Evolutionary conservation across 1,140 invertebrate genomes (phyloP).

Genomic region (Hycleus cichorii): DNA sequence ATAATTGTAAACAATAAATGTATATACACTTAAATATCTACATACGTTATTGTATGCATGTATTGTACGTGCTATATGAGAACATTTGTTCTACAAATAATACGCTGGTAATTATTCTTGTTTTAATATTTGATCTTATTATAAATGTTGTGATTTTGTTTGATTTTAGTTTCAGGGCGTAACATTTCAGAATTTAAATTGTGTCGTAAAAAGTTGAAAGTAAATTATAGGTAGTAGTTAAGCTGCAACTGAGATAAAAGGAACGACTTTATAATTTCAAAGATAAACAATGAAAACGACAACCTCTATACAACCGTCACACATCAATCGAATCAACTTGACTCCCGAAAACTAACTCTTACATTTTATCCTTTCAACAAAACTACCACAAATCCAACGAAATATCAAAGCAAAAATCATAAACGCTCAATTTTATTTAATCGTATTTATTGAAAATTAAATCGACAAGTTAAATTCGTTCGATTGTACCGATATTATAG

Average conservation of each 20-base stretch:
- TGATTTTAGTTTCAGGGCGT: not conserved
- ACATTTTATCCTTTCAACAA: too few species aligned
- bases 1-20: slow-evolving; percentile 15
- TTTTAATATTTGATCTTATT: slow-evolving; percentile 4
- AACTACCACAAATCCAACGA: too few species aligned
- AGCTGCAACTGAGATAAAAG: not conserved
- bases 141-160: not conserved
- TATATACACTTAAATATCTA: slow-evolving; percentile 8
- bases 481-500: too few species aligned
- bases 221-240: slow-evolving; percentile 7
- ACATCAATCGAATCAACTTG: too few species aligned
- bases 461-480: too few species aligned
- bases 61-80: slow-evolving; percentile 11
- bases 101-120: slow-evolving; percentile 10
- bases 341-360: too few species aligned
- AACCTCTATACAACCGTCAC: too few species aligned
- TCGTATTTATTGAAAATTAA: too few species aligned
- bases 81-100: slow-evolving; percentile 8
- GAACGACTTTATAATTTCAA: slow-evolving; percentile 5
- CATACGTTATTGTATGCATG: not conserved
- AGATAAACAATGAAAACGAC: slow-evolving; percentile 1
- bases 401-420: too few species aligned
- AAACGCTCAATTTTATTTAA: too few species aligned
- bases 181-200: slow-evolving; percentile 1
- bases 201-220: slow-evolving; percentile 6